Evolutionary conservation across 2,888 invertebrate species (phyloP).

Genomic region (Acanthosepion esculentum): DNA sequence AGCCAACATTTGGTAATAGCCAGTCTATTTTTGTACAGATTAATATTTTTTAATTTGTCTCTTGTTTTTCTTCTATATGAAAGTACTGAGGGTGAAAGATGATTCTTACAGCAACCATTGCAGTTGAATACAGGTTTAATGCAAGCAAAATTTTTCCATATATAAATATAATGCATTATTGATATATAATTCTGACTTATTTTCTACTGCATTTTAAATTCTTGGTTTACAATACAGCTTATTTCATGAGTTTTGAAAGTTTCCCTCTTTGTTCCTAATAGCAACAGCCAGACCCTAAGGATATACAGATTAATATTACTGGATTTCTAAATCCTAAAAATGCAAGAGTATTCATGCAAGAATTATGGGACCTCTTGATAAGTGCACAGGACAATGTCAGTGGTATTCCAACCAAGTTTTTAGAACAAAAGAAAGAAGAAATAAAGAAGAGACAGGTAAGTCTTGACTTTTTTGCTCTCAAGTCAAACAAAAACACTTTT

Average conservation of each 20-base stretch:
- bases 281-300: constrained; percentile 95
- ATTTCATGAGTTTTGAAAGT: constrained; percentile 22
- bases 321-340: constrained; percentile 98
- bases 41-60: neutral
- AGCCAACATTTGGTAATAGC: constrained; percentile 33
- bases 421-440: constrained; percentile 97
- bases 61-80: neutral
- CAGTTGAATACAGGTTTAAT: neutral
- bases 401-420: constrained; percentile 94
- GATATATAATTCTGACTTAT: neutral
- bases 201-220: neutral
- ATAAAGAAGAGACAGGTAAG: constrained; percentile 77
- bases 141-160: neutral
- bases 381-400: constrained; percentile 96
- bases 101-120: constrained; percentile 33
- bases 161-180: neutral
- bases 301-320: constrained; percentile 99
- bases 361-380: constrained; percentile 94
- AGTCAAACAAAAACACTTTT: neutral
- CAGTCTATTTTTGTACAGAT: neutral
- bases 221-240: neutral
- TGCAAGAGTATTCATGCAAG: constrained; percentile 97
- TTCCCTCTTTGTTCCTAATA: constrained; percentile 70
- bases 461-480: neutral
- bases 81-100: neutral